A percentile compares a stretch with the other conserved stretches of the same genome.
phyloP scores from a whole-genome alignment of 2,888 invertebrate genomes.

The Endotricha flammealis region DNA sequence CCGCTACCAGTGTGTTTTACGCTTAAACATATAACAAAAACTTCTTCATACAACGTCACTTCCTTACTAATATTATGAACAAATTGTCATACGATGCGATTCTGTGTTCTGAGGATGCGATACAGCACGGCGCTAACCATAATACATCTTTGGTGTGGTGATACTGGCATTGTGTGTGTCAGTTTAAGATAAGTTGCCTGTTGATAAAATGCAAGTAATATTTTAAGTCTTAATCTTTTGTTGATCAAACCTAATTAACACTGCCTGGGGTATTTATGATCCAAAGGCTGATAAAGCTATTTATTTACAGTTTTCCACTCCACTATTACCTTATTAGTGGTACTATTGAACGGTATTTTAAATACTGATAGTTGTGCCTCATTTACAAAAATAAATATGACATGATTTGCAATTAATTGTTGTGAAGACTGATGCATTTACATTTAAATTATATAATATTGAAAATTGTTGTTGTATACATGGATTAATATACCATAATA shows the following conservation, averaged over 20 bases:
- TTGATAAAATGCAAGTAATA: background rate
- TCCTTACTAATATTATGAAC: too few relatives aligned
- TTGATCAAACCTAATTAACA: conserved; percentile 5
- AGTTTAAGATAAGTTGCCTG: background rate
- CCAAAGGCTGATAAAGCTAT: conserved; percentile 2
- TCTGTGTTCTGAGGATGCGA: too few relatives aligned
- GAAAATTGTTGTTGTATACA: background rate
- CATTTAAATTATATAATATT: conserved; percentile 22
- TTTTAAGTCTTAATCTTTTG: background rate
- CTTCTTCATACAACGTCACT: too few relatives aligned
- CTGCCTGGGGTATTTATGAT: background rate
- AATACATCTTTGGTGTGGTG: background rate
- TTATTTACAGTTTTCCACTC: conserved; percentile 9
- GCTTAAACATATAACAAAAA: too few relatives aligned
- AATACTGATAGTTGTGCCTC: conserved; percentile 15
- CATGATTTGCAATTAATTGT: conserved; percentile 24
- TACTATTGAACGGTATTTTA: conserved; percentile 6
- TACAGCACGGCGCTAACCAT: too few relatives aligned
- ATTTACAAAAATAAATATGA: conserved; percentile 27
- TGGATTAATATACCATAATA: conserved; percentile 1
- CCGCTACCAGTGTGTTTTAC: too few relatives aligned
- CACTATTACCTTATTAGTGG: conserved; percentile 9
- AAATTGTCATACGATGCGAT: too few relatives aligned
- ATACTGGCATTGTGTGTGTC: conserved; percentile 2
- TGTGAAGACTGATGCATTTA: conserved; percentile 65